These are phyloP conservation scores for Thelaira solivaga DNA, from an alignment of 2,888 invertebrate genomes.

Conservation along the genomic window DNA sequence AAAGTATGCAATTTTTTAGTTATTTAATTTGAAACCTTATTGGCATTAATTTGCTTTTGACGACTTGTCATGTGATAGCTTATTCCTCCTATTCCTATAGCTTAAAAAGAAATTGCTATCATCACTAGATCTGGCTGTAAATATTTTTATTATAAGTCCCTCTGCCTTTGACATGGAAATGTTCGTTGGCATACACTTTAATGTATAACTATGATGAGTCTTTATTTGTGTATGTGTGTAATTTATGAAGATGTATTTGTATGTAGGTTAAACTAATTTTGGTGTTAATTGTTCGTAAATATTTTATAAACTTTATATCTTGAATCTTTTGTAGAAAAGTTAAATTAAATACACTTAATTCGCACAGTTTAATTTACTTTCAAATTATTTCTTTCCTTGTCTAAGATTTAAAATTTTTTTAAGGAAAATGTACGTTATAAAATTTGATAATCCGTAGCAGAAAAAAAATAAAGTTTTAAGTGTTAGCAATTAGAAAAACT, in stretches of 20 bases:
- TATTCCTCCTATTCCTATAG: too few species aligned
- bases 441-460: neutral
- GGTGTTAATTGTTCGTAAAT: constrained; percentile 57
- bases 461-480: neutral
- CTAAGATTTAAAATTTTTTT: neutral
- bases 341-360: constrained; percentile 43
- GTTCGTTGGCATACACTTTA: too few species aligned
- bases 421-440: neutral
- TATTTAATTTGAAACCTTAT: too few species aligned
- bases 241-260: neutral
- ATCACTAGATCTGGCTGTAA: too few species aligned
- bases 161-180: too few species aligned
- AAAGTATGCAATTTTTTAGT: too few species aligned
- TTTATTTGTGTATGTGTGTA: neutral
- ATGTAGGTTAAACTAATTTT: constrained; percentile 43
- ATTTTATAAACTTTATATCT: constrained; percentile 52
- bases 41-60: too few species aligned
- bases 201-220: too few species aligned
- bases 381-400: neutral
- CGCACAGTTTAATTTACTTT: constrained; percentile 27
- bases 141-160: too few species aligned
- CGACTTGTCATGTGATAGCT: too few species aligned
- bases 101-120: too few species aligned
- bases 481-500: neutral
- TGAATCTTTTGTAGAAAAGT: constrained; percentile 45